Percentiles rank a stretch among this genome's conserved stretches.
Conservation (phyloP, 2,113 vertebrate species). For the Sturnira hondurensis region DNA sequence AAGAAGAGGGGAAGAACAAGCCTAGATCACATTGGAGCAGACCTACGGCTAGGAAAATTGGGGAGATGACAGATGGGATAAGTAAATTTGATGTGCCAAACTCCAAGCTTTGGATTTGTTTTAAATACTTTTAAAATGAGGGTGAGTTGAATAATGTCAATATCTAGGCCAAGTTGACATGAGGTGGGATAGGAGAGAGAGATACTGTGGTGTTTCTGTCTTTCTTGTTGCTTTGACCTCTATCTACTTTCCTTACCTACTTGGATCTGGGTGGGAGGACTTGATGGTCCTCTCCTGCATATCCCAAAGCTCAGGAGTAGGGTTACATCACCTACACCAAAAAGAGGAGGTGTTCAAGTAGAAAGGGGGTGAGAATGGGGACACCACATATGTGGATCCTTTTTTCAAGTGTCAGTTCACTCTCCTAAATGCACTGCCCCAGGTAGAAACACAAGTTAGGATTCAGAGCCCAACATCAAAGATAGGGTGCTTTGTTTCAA, state of each 20-base stretch:
- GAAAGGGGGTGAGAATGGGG: not conserved
- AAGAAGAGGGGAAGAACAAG: not conserved
- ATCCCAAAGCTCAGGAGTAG: not conserved
- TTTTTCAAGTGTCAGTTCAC: not conserved
- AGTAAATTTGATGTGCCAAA: not conserved
- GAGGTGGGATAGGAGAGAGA: not conserved
- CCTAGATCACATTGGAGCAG: not conserved
- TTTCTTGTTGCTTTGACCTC: not conserved
- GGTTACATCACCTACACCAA: not conserved
- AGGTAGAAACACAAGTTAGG: not conserved
- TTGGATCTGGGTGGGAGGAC: not conserved
- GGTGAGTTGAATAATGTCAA: not conserved
- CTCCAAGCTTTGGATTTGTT: not conserved
- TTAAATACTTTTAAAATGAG: not conserved
- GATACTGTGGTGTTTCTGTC: not conserved
- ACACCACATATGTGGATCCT: not conserved
- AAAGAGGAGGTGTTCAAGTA: not conserved
- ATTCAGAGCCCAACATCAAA: slow-evolving; percentile 21
- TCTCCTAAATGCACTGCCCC: not conserved
- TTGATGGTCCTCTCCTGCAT: not conserved
- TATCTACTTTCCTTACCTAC: not conserved
- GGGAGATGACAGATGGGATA: not conserved
- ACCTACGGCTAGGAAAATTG: not conserved
- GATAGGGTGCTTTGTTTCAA: not conserved
- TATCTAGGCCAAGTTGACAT: not conserved